Conservation (phyloP, 2,113 vertebrate species). For the human region GRCh38 chr6:69307001-69307500, state of each 20-base stretch:
- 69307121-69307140: not conserved
- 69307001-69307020: not conserved
- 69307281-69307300: not conserved
- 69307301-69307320: conserved; percentile 25
- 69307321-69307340: not conserved
- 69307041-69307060: not conserved
- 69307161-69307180: not conserved
- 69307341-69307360: conserved; percentile 34
- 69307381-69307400: not conserved
- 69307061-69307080: not conserved
- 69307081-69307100: not conserved
- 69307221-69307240: not conserved
- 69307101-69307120: not conserved
- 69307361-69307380: not conserved
- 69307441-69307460: not conserved
- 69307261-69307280: not conserved
- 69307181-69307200: not conserved
- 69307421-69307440: not conserved
- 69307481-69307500: not conserved
- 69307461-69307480: not conserved
- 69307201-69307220: not conserved
- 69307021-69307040: not conserved
- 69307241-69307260: not conserved
- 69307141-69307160: not conserved
- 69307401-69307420: not conserved